Evolutionary conservation across 2,113 vertebrate species (phyloP).

Genomic region (Ctenomys sociabilis): DNA sequence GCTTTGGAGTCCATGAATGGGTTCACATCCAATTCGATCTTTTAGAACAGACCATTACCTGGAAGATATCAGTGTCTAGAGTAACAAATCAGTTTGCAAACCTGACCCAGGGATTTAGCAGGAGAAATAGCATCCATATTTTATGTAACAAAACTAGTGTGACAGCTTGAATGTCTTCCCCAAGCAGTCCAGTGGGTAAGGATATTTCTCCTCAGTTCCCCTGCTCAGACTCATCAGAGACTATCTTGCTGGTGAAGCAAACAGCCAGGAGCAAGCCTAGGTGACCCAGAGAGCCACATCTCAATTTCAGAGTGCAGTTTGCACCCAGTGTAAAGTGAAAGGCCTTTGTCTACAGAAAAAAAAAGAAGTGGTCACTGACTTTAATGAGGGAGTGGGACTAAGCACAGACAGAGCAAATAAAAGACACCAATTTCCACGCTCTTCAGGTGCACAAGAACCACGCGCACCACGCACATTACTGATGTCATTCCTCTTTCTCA

Average conservation of each 20-base stretch:
- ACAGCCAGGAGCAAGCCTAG: neutral
- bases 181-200: neutral
- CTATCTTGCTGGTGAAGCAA: neutral
- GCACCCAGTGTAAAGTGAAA: neutral
- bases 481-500: neutral
- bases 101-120: neutral
- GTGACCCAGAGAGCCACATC: neutral
- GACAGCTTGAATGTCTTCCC: neutral
- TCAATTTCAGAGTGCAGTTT: neutral
- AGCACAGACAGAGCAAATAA: neutral
- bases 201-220: neutral
- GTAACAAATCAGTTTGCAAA: neutral
- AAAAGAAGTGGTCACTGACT: neutral
- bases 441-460: neutral
- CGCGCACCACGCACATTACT: fast-evolving
- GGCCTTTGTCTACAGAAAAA: neutral
- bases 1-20: slow-evolving; percentile 4
- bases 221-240: neutral
- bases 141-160: neutral
- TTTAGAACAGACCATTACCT: neutral
- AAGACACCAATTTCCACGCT: neutral
- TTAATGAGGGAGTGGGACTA: neutral
- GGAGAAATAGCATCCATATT: neutral
- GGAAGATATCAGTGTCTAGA: neutral
- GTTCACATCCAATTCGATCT: neutral